Percentiles rank a stretch among this genome's conserved stretches.
Evolutionary conservation across 2,113 vertebrate species (phyloP).

Genomic region (Engraulis encrasicolus): DNA sequence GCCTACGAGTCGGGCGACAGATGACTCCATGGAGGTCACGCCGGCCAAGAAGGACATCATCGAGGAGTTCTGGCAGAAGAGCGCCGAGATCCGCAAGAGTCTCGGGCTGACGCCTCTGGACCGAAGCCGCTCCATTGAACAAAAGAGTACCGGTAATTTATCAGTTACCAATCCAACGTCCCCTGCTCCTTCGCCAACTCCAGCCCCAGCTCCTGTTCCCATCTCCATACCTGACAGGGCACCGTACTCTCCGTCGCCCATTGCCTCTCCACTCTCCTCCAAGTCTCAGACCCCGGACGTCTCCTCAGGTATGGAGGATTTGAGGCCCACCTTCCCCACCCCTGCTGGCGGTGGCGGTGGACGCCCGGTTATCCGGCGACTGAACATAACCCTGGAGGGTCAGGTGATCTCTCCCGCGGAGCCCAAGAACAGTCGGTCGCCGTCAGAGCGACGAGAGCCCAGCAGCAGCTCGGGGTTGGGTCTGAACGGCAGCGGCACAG

Average conservation of each 20-base stretch:
- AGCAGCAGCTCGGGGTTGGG: conserved; percentile 92
- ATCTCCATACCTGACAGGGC: not conserved
- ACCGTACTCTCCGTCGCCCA: conserved; percentile 15
- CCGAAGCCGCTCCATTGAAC: conserved; percentile 75
- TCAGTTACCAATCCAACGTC: conserved; percentile 22
- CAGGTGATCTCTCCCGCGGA: conserved; percentile 82
- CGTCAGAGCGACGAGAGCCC: conserved; percentile 78
- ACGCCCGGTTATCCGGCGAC: conserved; percentile 76
- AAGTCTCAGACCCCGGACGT: conserved; percentile 68
- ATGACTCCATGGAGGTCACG: conserved; percentile 75
- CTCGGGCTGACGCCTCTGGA: conserved; percentile 87
- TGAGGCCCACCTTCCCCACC: conserved; percentile 62
- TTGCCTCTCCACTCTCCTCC: conserved; percentile 63
- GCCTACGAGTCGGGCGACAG: not conserved
- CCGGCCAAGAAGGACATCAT: conserved; percentile 85
- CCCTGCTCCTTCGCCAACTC: conserved; percentile 41
- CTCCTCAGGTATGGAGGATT: conserved; percentile 64
- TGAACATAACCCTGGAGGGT: conserved; percentile 80
- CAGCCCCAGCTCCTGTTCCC: conserved; percentile 44
- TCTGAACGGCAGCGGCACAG: conserved; percentile 83
- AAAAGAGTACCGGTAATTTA: conserved; percentile 64
- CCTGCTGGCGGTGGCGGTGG: conserved; percentile 45
- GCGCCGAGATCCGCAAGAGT: conserved; percentile 92
- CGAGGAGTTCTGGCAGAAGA: conserved; percentile 97
- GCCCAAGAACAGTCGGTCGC: conserved; percentile 67